Percentiles rank a stretch among this genome's conserved stretches.
phyloP scores from a whole-genome alignment of 2,888 invertebrate species.

The Chalcosyrphus nemorum region DNA sequence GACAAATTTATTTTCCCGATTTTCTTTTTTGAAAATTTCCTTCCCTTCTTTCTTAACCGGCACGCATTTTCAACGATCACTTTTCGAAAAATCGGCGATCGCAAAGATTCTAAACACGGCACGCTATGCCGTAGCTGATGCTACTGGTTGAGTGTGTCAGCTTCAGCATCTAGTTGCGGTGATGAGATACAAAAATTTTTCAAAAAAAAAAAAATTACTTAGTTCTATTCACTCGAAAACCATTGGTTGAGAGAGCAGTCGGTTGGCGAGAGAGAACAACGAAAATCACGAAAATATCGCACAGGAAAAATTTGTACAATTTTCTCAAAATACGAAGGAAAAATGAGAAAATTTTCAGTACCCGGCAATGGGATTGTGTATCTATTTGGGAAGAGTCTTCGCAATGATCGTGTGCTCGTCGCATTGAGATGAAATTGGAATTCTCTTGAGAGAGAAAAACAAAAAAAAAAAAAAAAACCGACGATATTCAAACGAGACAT shows the following conservation, averaged over 20 bases:
- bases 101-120: constrained; percentile 54
- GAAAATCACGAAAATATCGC: constrained; percentile 61
- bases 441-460: constrained; percentile 57
- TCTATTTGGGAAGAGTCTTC: constrained; percentile 60
- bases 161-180: constrained; percentile 32
- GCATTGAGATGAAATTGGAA: constrained; percentile 35
- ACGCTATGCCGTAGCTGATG: constrained; percentile 65
- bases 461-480: no score
- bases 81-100: constrained; percentile 51
- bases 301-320: constrained; percentile 27
- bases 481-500: constrained; percentile 35
- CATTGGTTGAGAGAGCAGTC: not conserved
- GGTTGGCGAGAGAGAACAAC: constrained; percentile 30
- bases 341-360: constrained; percentile 50
- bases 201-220: constrained; percentile 1
- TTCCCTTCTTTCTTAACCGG: constrained; percentile 18
- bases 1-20: constrained; percentile 38
- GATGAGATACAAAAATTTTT: constrained; percentile 45
- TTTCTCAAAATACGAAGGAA: constrained; percentile 57
- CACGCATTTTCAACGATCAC: constrained; percentile 70
- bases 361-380: not conserved
- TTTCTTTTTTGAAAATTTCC: constrained; percentile 39
- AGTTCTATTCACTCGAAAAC: constrained; percentile 29
- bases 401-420: constrained; percentile 48
- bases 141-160: constrained; percentile 65